A percentile compares a stretch with the other conserved stretches of the same genome.
These are phyloP conservation scores for Turritopsis dohrnii DNA, from an alignment of 30 jellyfish, hydroid and myxozoan genomes.

Conservation along the genomic window DNA sequence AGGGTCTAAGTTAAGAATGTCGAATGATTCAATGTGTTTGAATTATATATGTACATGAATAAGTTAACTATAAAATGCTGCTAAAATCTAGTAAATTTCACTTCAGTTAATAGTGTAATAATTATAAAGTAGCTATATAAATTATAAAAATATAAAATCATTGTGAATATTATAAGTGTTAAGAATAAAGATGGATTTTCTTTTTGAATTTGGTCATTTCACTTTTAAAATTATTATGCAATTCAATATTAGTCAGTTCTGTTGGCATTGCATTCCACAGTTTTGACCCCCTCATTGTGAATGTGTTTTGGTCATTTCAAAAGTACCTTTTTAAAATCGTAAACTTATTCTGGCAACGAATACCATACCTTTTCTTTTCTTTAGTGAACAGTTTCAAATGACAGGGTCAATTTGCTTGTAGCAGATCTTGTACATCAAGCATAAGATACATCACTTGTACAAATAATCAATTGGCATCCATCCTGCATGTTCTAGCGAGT, in stretches of 20 bases:
- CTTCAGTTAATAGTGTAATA: too few relatives aligned
- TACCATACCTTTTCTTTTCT: neutral
- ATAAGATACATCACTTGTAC: neutral
- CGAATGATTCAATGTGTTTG: too few relatives aligned
- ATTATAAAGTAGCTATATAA: too few relatives aligned
- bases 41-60: too few relatives aligned
- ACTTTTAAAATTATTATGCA: too few relatives aligned
- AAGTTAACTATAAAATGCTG: too few relatives aligned
- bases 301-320: neutral
- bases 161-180: too few relatives aligned
- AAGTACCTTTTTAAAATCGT: too few relatives aligned
- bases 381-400: neutral
- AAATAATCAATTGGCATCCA: neutral
- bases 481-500: neutral
- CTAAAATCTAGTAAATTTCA: too few relatives aligned
- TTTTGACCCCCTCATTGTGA: neutral
- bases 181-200: too few relatives aligned
- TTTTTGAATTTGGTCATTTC: too few relatives aligned
- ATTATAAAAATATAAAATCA: neutral
- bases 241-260: neutral
- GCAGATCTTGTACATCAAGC: neutral
- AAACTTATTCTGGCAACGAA: neutral
- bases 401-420: neutral
- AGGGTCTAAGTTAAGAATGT: too few relatives aligned
- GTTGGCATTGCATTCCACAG: neutral